Evolutionary conservation across 2,797 vertebrate genomes (phyloP).

Genomic region (Hydrophis major): DNA sequence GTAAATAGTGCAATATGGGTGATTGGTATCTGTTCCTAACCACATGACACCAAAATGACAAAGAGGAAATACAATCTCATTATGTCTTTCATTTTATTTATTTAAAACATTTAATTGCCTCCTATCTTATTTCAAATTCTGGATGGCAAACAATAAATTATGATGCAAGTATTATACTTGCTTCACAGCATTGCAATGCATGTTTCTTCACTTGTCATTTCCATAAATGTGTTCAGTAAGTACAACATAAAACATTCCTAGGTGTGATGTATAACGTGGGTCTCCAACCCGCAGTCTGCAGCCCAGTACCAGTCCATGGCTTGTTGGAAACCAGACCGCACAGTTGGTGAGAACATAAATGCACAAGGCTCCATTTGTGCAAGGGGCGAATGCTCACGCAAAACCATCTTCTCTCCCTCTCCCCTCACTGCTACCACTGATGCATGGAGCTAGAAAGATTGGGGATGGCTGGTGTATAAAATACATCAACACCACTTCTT

Average conservation of each 20-base stretch:
- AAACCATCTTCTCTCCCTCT: not conserved
- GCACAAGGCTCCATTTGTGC: not conserved
- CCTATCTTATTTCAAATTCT: not conserved
- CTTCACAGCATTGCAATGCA: not conserved
- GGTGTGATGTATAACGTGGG: not conserved
- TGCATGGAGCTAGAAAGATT: not conserved
- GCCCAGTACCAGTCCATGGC: not conserved
- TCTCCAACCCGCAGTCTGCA: not conserved
- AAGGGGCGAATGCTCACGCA: rapidly evolving
- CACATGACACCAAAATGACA: not conserved
- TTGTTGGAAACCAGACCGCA: not conserved
- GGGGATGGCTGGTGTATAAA: not conserved
- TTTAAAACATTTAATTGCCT: not conserved
- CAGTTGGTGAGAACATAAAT: not conserved
- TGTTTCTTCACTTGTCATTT: not conserved
- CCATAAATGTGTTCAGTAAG: not conserved
- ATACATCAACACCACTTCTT: not conserved
- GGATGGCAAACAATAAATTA: not conserved
- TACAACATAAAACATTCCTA: not conserved
- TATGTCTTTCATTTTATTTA: not conserved
- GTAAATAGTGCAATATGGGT: not conserved
- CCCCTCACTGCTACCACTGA: not conserved
- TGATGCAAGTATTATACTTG: not conserved
- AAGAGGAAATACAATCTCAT: not conserved
- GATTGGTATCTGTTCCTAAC: not conserved